phyloP scores from a whole-genome alignment of 1,140 invertebrate genomes.

The Temnothorax curvispinosus region DNA sequence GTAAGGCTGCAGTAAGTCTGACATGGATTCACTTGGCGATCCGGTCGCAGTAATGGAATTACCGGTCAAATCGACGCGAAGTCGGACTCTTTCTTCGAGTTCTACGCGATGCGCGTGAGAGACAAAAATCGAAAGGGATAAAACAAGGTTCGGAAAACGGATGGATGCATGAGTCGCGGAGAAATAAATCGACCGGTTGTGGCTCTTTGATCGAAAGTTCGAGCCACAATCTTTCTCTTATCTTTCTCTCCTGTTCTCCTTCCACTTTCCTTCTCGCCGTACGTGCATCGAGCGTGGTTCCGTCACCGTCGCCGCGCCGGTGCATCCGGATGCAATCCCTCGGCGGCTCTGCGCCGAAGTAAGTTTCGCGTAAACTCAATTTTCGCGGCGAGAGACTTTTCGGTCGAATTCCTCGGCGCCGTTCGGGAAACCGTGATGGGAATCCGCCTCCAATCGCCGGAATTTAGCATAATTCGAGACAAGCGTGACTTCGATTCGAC shows the following conservation, averaged over 20 bases:
- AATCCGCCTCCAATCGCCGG: constrained; percentile 58
- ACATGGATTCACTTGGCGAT: constrained; percentile 35
- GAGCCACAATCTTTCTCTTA: constrained; percentile 6
- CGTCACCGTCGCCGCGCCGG: not conserved
- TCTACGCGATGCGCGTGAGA: constrained; percentile 17
- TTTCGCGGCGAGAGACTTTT: constrained; percentile 60
- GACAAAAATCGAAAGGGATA: constrained; percentile 61
- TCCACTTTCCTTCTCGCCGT: not conserved
- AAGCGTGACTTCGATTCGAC: constrained; percentile 33
- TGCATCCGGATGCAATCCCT: constrained; percentile 55
- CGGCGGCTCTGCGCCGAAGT: constrained; percentile 47
- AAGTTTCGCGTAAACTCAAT: constrained; percentile 73
- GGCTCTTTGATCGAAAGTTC: constrained; percentile 53
- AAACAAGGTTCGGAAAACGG: not conserved
- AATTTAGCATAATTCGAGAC: constrained; percentile 70
- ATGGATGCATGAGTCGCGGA: constrained; percentile 1
- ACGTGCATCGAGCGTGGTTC: constrained; percentile 14
- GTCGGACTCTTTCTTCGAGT: not conserved
- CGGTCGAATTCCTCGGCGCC: constrained; percentile 27
- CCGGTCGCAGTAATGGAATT: constrained; percentile 59
- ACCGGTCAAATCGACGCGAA: constrained; percentile 28
- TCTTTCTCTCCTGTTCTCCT: not conserved
- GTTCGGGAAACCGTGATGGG: constrained; percentile 63
- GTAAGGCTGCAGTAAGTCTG: constrained; percentile 19
- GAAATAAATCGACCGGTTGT: constrained; percentile 52